A percentile compares a stretch with the other conserved stretches of the same genome.
Evolutionary conservation across 1,140 invertebrate genomes (phyloP).

Genomic region (Drosophila punjabiensis): DNA sequence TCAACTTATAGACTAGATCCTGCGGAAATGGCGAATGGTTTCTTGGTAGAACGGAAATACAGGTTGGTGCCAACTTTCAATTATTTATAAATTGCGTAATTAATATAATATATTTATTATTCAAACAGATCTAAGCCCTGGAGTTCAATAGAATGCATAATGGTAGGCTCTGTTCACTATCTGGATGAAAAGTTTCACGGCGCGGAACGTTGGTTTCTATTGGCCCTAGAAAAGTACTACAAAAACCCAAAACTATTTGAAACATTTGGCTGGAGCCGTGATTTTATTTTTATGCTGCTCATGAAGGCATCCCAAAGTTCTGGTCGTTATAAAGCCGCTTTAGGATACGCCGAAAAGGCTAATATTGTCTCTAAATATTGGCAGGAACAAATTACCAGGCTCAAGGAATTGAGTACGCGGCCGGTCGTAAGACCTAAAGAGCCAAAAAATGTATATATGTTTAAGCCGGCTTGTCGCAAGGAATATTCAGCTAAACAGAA

Average conservation of each 20-base stretch:
- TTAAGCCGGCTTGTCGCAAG: conserved; percentile 18
- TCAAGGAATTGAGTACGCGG: not conserved
- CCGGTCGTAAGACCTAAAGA: not conserved
- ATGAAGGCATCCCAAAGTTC: conserved; percentile 24
- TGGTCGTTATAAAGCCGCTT: conserved; percentile 11
- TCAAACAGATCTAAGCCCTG: conserved; percentile 4
- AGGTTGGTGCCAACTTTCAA: not conserved
- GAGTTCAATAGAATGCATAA: conserved; percentile 11
- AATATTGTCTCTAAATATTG: not conserved
- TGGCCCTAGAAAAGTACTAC: conserved; percentile 14
- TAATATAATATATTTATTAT: not conserved
- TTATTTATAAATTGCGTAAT: too few species aligned
- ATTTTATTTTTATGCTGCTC: conserved; percentile 13
- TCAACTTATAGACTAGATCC: conserved; percentile 21
- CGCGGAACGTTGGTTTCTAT: conserved; percentile 25
- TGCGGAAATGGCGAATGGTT: conserved; percentile 20
- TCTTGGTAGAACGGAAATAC: conserved; percentile 12
- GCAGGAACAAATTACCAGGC: conserved; percentile 8
- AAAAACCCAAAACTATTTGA: not conserved
- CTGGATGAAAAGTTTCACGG: conserved; percentile 9
- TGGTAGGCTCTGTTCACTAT: conserved; percentile 6
- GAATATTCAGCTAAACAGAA: conserved; percentile 11
- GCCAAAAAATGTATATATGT: not conserved
- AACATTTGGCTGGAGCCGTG: not conserved
- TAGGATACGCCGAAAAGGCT: conserved; percentile 12